Evolutionary conservation across 1,140 invertebrate species (phyloP).

Genomic region (Hyposmocoma kahamanoa): DNA sequence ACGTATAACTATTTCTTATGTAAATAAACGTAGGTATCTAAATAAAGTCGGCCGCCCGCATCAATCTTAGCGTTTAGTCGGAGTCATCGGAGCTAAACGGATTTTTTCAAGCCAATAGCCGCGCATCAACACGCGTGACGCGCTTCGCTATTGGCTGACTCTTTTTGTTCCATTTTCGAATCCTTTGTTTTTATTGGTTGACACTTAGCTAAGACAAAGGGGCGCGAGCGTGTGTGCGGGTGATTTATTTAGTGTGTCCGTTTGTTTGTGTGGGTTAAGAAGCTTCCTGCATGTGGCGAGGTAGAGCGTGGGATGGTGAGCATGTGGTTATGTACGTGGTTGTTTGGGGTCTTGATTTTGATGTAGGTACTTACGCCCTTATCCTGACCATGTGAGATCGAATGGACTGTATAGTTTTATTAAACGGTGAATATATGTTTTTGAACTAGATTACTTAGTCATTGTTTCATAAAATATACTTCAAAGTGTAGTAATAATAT

Average conservation of each 20-base stretch:
- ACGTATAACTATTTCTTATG: conserved; percentile 14
- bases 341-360: conserved; percentile 61
- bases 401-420: conserved; percentile 52
- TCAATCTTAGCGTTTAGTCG: conserved; percentile 66
- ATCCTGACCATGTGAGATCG: conserved; percentile 37
- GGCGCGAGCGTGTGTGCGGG: conserved; percentile 55
- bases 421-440: conserved; percentile 3
- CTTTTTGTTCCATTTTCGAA: conserved; percentile 73
- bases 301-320: conserved; percentile 42
- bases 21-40: conserved; percentile 37
- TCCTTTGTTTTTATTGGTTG: conserved; percentile 74
- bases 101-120: conserved; percentile 71
- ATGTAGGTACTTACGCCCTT: conserved; percentile 58
- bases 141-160: conserved; percentile 61
- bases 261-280: conserved; percentile 48
- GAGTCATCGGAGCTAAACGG: conserved; percentile 65
- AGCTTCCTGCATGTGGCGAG: conserved; percentile 45
- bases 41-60: conserved; percentile 30
- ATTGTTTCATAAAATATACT: too few species aligned
- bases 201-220: conserved; percentile 74
- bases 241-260: conserved; percentile 34
- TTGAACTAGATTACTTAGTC: too few species aligned
- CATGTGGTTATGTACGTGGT: conserved; percentile 32
- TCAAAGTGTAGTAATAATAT: too few species aligned
- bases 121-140: conserved; percentile 67